Base-by-base conservation (phyloP, 2,888 invertebrate genomes). In the Miltochrista miniata region DNA sequence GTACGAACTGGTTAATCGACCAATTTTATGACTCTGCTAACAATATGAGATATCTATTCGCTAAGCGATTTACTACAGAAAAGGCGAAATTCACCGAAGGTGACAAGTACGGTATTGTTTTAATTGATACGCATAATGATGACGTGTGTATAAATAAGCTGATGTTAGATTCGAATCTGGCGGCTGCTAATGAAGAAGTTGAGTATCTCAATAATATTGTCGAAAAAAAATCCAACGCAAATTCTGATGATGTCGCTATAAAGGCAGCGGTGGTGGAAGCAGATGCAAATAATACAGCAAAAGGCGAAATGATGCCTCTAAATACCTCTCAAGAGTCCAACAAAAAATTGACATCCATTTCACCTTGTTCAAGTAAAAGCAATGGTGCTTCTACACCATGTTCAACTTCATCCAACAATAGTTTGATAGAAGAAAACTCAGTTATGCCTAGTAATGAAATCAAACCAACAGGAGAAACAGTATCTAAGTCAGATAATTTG, bases 141-240 rank as follows among this genome's bases (percentile, higher is more conserved):
- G 87, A 91, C 57, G 44, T 90, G 2, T 58, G 92, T 4, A 79
- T 93, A n/a, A 93, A 93, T 62, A 74, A 86, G 51, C 59, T 85
- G 36, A 76, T 94, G 70, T 69, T 93, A 4, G 90, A 93, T 45
- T 76, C 86, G 4, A 92, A 93, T 62, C 79, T 92, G 48, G 93
- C 92, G 7, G 56, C 72, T 37, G 73, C 70, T 45, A 74, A 76
- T 30, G 64, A 75, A 7, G 90, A 90, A 56, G 58, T 73, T 2
- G 56, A 72, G 14, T 81, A 72, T 66, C 65, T 90, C n/a, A 59
- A 60, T 42, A 61, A 79, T 5, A 57, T 69, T 9, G 3, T 34
- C 34, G 18, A 43, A 10, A n/a, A 29, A 14, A 34, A 2, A 5
- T 4, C 7, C 1, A 34, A 44, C 34, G 14, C 33, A 10, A n/a